A percentile compares a stretch with the other conserved stretches of the same genome.
Evolutionary conservation across 30 jellyfish, hydroid and myxozoan species (phyloP).

Genomic region (Pelagia noctiluca): DNA sequence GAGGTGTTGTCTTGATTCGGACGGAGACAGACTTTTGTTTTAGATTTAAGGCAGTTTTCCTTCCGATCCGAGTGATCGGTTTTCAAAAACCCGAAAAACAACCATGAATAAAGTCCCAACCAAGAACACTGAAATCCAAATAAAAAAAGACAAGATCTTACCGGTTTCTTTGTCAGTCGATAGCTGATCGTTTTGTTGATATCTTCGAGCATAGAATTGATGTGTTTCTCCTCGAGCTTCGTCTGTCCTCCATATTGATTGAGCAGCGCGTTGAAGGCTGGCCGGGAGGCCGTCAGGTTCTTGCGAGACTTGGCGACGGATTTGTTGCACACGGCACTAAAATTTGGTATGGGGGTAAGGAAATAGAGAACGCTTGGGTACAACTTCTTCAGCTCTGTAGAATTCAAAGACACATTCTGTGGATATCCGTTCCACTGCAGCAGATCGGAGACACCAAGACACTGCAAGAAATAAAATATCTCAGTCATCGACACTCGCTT

Average conservation of each 20-base stretch:
- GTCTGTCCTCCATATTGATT: conserved; percentile 56
- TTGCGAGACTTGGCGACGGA: conserved; percentile 39
- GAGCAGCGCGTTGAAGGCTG: conserved; percentile 51
- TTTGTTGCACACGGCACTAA: conserved; percentile 88
- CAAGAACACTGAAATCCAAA: no score
- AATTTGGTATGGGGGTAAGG: conserved; percentile 63
- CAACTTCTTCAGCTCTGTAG: conserved; percentile 41
- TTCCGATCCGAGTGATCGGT: no score
- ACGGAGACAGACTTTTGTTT: no score
- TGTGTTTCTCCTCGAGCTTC: conserved; percentile 31
- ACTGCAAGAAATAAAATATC: conserved; percentile 47
- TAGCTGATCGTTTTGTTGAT: conserved; percentile 44
- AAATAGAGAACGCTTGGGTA: conserved; percentile 49
- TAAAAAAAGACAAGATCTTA: conserved; percentile 22
- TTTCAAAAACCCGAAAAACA: no score
- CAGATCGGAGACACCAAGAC: conserved; percentile 44
- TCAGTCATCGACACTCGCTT: no score
- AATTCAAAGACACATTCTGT: neutral
- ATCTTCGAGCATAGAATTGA: conserved; percentile 60
- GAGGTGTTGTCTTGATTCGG: no score
- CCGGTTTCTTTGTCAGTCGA: conserved; percentile 68
- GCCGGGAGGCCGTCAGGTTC: conserved; percentile 24
- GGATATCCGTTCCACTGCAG: conserved; percentile 45
- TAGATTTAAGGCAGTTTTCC: no score
- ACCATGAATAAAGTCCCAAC: no score